These are phyloP conservation scores for Hydriomena furcata DNA, from an alignment of 2,888 invertebrate genomes.

Conservation along the genomic window DNA sequence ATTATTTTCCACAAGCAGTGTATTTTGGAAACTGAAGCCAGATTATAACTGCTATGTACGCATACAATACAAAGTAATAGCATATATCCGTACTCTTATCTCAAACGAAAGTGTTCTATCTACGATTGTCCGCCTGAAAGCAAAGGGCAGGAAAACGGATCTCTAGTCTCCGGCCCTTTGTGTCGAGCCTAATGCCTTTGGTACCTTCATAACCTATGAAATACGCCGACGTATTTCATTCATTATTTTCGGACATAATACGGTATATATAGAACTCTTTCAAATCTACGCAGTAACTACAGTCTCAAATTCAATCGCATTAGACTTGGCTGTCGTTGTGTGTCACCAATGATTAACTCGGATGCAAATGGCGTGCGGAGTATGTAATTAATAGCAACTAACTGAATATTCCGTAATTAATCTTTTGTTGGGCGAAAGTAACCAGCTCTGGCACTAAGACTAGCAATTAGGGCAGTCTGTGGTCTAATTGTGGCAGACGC, in stretches of 20 bases:
- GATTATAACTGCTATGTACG: too few relatives aligned
- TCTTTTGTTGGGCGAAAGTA: slow-evolving; percentile 23
- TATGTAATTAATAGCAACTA: slow-evolving; percentile 10
- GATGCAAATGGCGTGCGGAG: slow-evolving; percentile 9
- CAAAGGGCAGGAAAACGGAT: not conserved
- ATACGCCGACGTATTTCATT: too few relatives aligned
- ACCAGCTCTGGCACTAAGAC: slow-evolving; percentile 18
- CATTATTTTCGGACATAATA: too few relatives aligned
- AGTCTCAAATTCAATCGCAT: not conserved
- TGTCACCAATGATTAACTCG: slow-evolving; percentile 7
- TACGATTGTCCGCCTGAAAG: not conserved
- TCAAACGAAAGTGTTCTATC: not conserved
- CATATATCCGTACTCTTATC: too few relatives aligned
- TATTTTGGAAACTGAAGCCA: too few relatives aligned
- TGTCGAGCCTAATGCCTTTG: not conserved
- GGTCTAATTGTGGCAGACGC: slow-evolving; percentile 29
- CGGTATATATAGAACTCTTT: too few relatives aligned
- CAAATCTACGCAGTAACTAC: not conserved
- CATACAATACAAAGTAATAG: too few relatives aligned
- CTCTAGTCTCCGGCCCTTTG: not conserved
- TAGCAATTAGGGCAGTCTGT: slow-evolving; percentile 29
- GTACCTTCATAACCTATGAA: not conserved
- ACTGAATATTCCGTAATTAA: slow-evolving; percentile 19
- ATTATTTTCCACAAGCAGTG: too few relatives aligned
- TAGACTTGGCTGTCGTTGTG: not conserved